A percentile compares a stretch with the other conserved stretches of the same genome.
Conservation (phyloP, 1,140 invertebrate genomes). For the Lordiphosa stackelbergi region DNA sequence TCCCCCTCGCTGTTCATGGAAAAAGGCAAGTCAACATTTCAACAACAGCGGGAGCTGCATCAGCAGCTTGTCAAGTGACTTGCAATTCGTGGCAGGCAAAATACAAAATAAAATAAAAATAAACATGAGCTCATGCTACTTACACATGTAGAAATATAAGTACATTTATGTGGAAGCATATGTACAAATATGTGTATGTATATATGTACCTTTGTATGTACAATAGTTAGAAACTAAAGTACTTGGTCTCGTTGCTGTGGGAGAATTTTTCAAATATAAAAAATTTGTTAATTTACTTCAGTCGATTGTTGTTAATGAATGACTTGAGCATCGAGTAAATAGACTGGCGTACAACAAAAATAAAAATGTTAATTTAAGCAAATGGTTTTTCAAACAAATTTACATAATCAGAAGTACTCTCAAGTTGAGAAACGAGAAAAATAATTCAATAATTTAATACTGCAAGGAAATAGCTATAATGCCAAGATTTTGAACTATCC, state of each 20-base stretch:
- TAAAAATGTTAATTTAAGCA: constrained; percentile 41
- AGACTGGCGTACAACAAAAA: constrained; percentile 28
- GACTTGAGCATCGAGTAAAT: constrained; percentile 16
- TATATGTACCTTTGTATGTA: not conserved
- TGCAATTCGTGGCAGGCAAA: constrained; percentile 73
- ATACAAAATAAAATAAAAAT: constrained; percentile 60
- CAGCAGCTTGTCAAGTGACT: constrained; percentile 77
- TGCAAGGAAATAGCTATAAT: no score
- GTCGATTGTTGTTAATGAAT: constrained; percentile 28
- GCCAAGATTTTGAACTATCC: no score
- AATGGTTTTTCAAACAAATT: not conserved
- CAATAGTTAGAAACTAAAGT: constrained; percentile 48
- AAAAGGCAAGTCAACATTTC: constrained; percentile 77
- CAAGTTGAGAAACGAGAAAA: not conserved
- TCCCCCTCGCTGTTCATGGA: constrained; percentile 54
- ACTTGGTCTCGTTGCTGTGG: constrained; percentile 32
- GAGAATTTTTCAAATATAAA: constrained; percentile 47
- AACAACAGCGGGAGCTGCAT: constrained; percentile 77
- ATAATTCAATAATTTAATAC: no score
- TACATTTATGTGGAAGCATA: constrained; percentile 12
- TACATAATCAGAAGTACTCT: constrained; percentile 6
- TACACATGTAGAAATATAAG: constrained; percentile 60
- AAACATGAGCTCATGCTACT: constrained; percentile 77
- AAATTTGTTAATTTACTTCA: constrained; percentile 55
- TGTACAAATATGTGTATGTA: constrained; percentile 4